phyloP scores from a whole-genome alignment of 2,113 vertebrate species.

The Stictonetta naevosa region DNA sequence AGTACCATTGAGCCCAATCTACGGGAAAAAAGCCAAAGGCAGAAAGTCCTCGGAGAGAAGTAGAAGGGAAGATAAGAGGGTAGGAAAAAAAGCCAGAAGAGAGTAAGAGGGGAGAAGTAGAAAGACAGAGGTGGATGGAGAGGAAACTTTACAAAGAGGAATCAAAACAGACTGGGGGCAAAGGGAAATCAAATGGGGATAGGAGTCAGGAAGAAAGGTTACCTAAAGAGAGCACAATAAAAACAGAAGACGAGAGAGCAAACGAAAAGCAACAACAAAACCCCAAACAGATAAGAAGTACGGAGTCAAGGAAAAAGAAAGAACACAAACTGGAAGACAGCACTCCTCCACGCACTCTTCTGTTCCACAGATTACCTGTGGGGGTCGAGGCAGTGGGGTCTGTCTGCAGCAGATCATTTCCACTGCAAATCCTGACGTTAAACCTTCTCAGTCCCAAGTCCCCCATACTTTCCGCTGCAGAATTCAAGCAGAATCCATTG shows the following conservation, averaged over 20 bases:
- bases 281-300: not conserved
- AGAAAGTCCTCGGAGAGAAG: not conserved
- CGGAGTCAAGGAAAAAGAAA: not conserved
- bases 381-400: not conserved
- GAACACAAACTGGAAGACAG: not conserved
- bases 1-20: not conserved
- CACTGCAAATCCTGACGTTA: not conserved
- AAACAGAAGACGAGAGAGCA: not conserved
- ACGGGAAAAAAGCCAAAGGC: slow-evolving; percentile 40
- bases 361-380: not conserved
- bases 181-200: not conserved
- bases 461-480: not conserved
- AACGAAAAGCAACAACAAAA: not conserved
- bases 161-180: not conserved
- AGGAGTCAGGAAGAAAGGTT: not conserved
- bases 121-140: slow-evolving; percentile 8
- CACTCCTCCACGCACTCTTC: not conserved
- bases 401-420: not conserved
- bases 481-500: not conserved
- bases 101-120: not conserved
- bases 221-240: not conserved
- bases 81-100: not conserved
- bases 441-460: not conserved
- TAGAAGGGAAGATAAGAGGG: not conserved
- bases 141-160: not conserved